These are phyloP conservation scores for Notospermus geniculatus DNA, from an alignment of 1,140 invertebrate species.

Conservation along the genomic window DNA sequence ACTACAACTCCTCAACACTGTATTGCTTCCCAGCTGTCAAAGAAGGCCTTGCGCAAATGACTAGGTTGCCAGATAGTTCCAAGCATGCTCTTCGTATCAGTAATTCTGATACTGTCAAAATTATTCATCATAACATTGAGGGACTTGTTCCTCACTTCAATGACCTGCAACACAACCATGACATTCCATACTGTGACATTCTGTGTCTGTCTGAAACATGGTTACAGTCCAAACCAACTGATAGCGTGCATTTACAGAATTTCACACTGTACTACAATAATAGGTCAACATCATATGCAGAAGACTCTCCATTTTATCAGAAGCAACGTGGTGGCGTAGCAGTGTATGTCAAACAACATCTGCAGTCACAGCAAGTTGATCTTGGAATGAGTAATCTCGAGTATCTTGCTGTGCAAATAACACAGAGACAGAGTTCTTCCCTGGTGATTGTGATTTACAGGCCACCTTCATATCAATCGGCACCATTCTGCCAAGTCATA, in stretches of 20 bases:
- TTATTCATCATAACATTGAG: slow-evolving; percentile 11
- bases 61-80: neutral
- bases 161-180: neutral
- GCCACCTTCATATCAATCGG: slow-evolving; percentile 10
- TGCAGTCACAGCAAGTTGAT: neutral
- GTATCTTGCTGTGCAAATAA: slow-evolving; percentile 1
- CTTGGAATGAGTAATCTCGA: neutral
- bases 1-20: too few relatives aligned
- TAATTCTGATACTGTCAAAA: slow-evolving; percentile 9
- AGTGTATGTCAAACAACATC: neutral
- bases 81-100: neutral
- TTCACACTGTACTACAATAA: slow-evolving; percentile 3
- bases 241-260: neutral
- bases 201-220: neutral
- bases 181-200: neutral
- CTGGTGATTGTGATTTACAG: slow-evolving; percentile 14
- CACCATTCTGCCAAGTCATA: slow-evolving; percentile 6
- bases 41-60: neutral
- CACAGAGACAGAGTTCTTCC: neutral
- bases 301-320: neutral
- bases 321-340: neutral
- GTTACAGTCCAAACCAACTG: neutral
- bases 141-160: slow-evolving; percentile 8
- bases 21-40: too few relatives aligned
- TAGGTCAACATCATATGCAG: neutral